Evolutionary conservation across 2,113 vertebrate species (phyloP), one percentile per base, ranked within the genome.

Genomic region (Ursus arctos): DNA sequence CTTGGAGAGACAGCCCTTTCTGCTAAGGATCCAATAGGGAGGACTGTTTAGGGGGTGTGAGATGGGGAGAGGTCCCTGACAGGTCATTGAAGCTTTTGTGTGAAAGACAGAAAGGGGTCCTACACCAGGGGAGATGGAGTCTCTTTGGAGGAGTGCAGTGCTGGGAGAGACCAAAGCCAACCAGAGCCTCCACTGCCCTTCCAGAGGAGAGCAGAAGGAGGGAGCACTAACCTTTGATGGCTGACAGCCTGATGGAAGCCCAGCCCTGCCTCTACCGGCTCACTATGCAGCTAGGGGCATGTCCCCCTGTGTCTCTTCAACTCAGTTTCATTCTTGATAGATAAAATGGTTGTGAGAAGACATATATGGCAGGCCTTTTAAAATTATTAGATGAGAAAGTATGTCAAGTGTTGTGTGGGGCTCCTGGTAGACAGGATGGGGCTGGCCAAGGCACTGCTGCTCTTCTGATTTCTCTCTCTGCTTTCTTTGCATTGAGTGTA

Each of bases 241-340:
- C 36, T 14, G 51, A 24, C 26, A 76, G 21, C 40, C 12, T 9
- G 28, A 0, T 63, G 26, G n/a, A 71, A 81, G 6, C 72, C 61
- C 28, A 79, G 65, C 36, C 49, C 31, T 67, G 74, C 26, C 26
- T 16, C 21, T 6, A 49, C 7, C 11, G 1, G 26, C 22, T 71
- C 84, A 33, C 6, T n/a, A 18, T 33, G 7, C 31, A 31, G 31
- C 2, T 0, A 16, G 8, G 6, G n/a, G 15, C 9, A 13, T 2
- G 0, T 61, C 19, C 53, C 15, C 51, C 59, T 16, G 14, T 43
- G 47, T 26, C 21, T 83, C 79, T 92, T 59, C 28, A 43, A 36
- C 43, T 79, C 8, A 53, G 22, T 72, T 93, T 95, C 26, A 28
- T 65, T 89, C 43, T 79, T 1, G 1, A 49, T 90, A 21, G 4